Evolutionary conservation across 2,113 vertebrate genomes (phyloP), one percentile per base, ranked within the genome.

Genomic region (Caranx melampygus): DNA sequence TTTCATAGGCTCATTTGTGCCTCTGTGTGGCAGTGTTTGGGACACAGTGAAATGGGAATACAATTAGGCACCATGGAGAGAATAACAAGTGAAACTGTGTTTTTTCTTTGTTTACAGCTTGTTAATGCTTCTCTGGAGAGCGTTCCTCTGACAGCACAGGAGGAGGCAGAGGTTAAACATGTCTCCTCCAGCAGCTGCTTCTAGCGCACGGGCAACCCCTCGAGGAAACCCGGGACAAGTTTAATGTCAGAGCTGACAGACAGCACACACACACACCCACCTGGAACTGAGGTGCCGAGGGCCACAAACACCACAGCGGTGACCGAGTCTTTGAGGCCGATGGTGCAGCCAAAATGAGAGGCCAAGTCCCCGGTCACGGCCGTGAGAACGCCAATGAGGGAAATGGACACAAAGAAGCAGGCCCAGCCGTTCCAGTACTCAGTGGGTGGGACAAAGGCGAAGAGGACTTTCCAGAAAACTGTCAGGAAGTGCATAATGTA

Each of bases 401-500:
- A 92, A 51, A 96, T 96, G 86, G 96, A 96, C 58, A 96, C 95
- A 31, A 96, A 88, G 75, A 96, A 96, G 86, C 96, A 96, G 84
- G 96, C 96, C 96, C 96, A 96, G 86, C 96, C 96, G 0, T 96
- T 96, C 96, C 95, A 95, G 92, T 96, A 96, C 80, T 96, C 95
- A 9, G 95, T 96, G 55, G 95, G 95, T 5, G 95, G 95, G 72
- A 96, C 95, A n/a, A 96, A 96, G 15, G 96, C 96, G 8, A 96
- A 96, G 31, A 96, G 95, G 69, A 96, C 96, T 87, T 96, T 96
- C 96, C 96, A 96, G 94, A 96, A 96, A 66, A 96, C 96, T 1
- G 96, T 96, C 88, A 96, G 93, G 91, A 96, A 96, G 91, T 96
- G 96, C 96, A 96, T 96, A 74, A 96, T 96, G 93, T 96, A 96